Percentiles rank a stretch among this genome's conserved stretches.
These are phyloP conservation scores for Drosophila kikkawai DNA, from an alignment of 1,140 invertebrate species.

Conservation along the genomic window DNA sequence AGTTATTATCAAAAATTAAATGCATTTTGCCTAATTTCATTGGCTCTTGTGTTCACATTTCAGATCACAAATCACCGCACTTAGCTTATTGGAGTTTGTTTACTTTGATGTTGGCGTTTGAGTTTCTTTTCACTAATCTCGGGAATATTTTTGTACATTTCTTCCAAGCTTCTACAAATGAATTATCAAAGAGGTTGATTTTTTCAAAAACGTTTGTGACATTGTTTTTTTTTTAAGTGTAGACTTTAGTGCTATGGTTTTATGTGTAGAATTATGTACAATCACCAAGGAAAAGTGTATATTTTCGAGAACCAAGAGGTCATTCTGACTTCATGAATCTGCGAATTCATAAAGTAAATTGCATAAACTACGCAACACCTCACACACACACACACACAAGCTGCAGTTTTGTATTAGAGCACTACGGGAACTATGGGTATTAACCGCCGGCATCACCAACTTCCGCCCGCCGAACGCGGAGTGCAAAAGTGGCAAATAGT, in stretches of 20 bases:
- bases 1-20: neutral
- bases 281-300: neutral
- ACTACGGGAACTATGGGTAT: conserved; percentile 14
- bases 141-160: neutral
- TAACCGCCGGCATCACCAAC: conserved; percentile 26
- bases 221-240: neutral
- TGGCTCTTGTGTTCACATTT: neutral
- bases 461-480: conserved; percentile 9
- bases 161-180: neutral
- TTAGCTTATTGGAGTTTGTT: no score
- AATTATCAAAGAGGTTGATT: neutral
- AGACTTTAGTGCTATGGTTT: neutral
- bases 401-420: neutral
- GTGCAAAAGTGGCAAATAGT: conserved; percentile 41
- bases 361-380: neutral
- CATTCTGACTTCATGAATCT: neutral
- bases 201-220: neutral
- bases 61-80: neutral
- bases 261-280: neutral
- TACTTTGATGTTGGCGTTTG: neutral
- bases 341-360: neutral
- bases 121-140: neutral
- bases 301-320: neutral
- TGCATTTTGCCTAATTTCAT: no score
- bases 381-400: conserved; percentile 1